Evolutionary conservation across 1,140 invertebrate species (phyloP).

Genomic region (Hesperophylax magnus): DNA sequence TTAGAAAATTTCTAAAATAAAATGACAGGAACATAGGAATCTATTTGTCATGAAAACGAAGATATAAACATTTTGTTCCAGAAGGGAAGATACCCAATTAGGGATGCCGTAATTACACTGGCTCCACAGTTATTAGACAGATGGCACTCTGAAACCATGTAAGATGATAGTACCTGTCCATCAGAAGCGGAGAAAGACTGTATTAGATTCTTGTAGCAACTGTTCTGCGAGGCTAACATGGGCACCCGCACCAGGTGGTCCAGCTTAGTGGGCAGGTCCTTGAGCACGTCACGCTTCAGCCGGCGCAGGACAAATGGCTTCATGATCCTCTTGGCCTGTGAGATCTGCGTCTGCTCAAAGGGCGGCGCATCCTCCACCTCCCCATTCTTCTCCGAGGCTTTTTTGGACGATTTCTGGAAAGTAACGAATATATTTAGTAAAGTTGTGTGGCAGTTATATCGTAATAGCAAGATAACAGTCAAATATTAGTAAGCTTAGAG

Average conservation of each 20-base stretch:
- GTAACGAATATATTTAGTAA: not conserved
- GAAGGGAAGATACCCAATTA: too few species aligned
- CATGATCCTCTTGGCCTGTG: constrained; percentile 95
- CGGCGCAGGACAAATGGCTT: constrained; percentile 95
- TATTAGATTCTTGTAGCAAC: constrained; percentile 83
- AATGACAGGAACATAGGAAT: too few species aligned
- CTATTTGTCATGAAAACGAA: too few species aligned
- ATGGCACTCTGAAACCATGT: too few species aligned
- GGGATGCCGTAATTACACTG: too few species aligned
- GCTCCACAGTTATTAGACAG: too few species aligned
- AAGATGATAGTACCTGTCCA: constrained; percentile 65
- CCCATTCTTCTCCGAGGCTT: constrained; percentile 54
- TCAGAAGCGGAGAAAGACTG: constrained; percentile 79
- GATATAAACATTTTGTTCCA: too few species aligned
- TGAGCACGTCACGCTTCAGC: constrained; percentile 89
- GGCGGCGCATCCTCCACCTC: constrained; percentile 74
- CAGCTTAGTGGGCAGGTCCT: constrained; percentile 85
- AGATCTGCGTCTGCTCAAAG: constrained; percentile 91
- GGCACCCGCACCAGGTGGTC: constrained; percentile 75
- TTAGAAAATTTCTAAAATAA: too few species aligned
- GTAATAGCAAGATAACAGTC: too few species aligned
- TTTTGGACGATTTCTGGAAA: constrained; percentile 46
- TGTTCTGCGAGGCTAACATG: constrained; percentile 80
- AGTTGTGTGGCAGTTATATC: too few species aligned
- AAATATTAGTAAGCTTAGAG: too few species aligned